Percentiles rank a stretch among this genome's conserved stretches.
Evolutionary conservation across 2,888 invertebrate genomes (phyloP).

Genomic region (Chelonus formosanus): DNA sequence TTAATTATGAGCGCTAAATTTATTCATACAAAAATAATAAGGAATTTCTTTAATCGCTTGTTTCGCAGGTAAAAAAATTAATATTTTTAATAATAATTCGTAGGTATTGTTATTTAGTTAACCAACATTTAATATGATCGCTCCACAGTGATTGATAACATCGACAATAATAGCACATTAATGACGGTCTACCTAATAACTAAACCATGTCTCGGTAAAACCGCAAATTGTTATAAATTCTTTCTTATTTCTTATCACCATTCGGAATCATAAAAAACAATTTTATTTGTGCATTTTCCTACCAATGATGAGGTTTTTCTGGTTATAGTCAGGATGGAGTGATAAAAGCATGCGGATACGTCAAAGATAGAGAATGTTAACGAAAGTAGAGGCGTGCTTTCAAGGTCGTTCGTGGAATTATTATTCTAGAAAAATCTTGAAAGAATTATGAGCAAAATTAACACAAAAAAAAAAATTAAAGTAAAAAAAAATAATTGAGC

Average conservation of each 20-base stretch:
- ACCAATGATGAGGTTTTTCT: no score
- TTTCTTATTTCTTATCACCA: no score
- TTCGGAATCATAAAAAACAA: not conserved
- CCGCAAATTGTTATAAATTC: no score
- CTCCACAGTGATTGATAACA: not conserved
- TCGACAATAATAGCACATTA: not conserved
- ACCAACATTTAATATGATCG: not conserved
- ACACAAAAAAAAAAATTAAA: not conserved
- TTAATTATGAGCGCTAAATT: conserved; percentile 21
- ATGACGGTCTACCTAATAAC: not conserved
- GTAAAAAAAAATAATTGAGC: not conserved
- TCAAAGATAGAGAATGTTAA: conserved; percentile 13
- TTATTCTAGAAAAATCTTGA: conserved; percentile 12
- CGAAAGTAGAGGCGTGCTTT: conserved; percentile 9
- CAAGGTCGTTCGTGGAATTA: conserved; percentile 7
- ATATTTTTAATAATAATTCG: not conserved
- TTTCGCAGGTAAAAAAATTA: conserved; percentile 26
- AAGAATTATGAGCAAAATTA: not conserved
- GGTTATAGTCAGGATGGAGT: not conserved
- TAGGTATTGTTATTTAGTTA: not conserved
- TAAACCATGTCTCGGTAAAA: no score
- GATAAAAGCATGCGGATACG: conserved; percentile 8
- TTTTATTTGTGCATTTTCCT: not conserved
- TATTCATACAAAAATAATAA: conserved; percentile 20
- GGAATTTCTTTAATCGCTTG: conserved; percentile 22